Base-by-base conservation (phyloP, 2,888 invertebrate genomes). In the Patella ulyssiponensis region DNA sequence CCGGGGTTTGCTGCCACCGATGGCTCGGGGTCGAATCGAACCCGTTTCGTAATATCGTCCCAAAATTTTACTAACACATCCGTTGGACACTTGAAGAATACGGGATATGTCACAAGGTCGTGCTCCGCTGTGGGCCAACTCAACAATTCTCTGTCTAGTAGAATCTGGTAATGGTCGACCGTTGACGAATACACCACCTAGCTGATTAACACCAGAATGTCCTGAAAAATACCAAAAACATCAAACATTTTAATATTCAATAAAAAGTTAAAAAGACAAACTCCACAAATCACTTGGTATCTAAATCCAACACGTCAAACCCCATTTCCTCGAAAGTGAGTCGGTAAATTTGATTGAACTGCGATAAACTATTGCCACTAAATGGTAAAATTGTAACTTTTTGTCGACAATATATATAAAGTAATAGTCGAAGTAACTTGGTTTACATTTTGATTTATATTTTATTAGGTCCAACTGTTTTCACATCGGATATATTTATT, bases 31-130 rank as follows among this genome's bases (percentile, higher is more conserved):
- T 85, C 97, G 94, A 81, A 98, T 98, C 80, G 97, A 97, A 3
- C 98, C 98, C 0, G 98, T 98, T 93, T 98, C 98, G 93, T 98
- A 98, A 93, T 97, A 98, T 85, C 98, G 94, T n/a, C 98, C 98
- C 79, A 98, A 94, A 84, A 98, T 98, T 93, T 98, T 98, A 84
- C 97, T 97, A 75, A 98, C 98, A 92, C 98, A 98, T 79, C 98
- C 98, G 91, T 98, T 98, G 0, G 98, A 98, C 73, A 98, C 98
- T 76, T 98, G 94, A 79, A 98, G 94, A 90, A 98, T 98, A 12
- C 98, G 93, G 75, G 98, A 98, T 92, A 98, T 98, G 93, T 98
- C 98, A 92, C 98, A 98, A 20, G 98, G 98, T 71, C 98, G 93
- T 1, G 98, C 98, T 0, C 98, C 98, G 93, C 97, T 94, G 88